Conservation (phyloP, 2,888 invertebrate genomes). For the Exocentrus adspersus region DNA sequence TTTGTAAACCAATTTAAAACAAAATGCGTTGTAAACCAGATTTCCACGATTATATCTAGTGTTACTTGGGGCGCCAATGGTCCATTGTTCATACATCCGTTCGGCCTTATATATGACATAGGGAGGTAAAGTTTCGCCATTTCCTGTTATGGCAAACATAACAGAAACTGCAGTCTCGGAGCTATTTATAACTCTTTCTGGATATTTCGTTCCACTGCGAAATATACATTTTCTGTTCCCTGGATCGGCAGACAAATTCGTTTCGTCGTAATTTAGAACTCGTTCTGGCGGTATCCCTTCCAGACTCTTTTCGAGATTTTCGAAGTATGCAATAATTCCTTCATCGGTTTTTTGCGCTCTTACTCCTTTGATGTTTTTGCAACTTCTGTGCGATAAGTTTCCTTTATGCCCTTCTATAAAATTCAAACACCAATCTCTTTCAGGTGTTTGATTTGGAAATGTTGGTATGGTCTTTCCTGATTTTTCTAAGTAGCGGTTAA, state of each 20-base stretch:
- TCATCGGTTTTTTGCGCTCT: neutral
- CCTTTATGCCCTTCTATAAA: neutral
- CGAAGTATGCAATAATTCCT: neutral
- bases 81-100: neutral
- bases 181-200: neutral
- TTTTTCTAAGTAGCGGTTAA: neutral
- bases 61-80: neutral
- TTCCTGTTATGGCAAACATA: neutral
- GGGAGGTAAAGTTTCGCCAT: neutral
- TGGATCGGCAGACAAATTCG: constrained; percentile 27
- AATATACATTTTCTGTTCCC: neutral
- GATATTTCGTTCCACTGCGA: neutral
- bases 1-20: neutral
- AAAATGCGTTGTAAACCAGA: neutral
- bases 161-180: neutral
- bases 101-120: neutral
- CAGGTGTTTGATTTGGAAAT: neutral
- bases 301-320: constrained; percentile 2
- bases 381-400: neutral
- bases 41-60: neutral
- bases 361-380: neutral
- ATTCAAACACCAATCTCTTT: neutral
- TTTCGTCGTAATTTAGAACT: constrained; percentile 29
- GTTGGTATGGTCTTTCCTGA: neutral
- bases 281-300: constrained; percentile 16